Evolutionary conservation across 1,140 invertebrate species (phyloP), one percentile per base, ranked within the genome.

Genomic region (Drosophila ohnishii): DNA sequence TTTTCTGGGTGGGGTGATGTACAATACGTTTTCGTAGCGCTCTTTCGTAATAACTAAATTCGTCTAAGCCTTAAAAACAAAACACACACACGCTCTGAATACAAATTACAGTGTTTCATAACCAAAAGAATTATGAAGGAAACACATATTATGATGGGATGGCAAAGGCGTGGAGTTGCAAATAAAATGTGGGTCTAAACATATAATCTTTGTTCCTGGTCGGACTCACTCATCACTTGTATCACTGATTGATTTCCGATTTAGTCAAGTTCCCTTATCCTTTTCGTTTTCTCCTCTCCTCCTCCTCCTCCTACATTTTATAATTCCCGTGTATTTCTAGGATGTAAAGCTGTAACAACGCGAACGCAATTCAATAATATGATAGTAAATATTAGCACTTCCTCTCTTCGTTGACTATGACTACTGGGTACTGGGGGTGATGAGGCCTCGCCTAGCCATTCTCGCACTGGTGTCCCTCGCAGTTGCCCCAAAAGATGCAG

Each of bases 401-500:
- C 35, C 42, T 13, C 37, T 19, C 42, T 75, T 66, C 57, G 63
- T 70, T 73, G 64, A 80, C 67, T 80, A 63, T 65, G 47, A 61
- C 70, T 73, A 44, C 19, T 28, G 25, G 42, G 44, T 44, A 28
- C 3, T 47, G 16, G 13, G 16, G 40, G 28, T 16, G 34, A 11
- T 14, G 19, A 13, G 7, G 45, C 14, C 35, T 35, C 42, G 10
- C 25, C 51, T 90, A 93, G 84, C 94, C 92, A 92, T 95, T 93
- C 70, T 95, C 95, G 86, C 95, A 96, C 57, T 94, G 94, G 51
- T 96, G 95, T 78, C 95, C 94, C 66, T 95, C 94, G 90, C 96
- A 97, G 92, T 95, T 95, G 67, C 94, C 95, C 96, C 97, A 99
- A 84, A 99, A 96, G 44, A 99, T 93, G 92, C 98, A 99, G 92